Conservation (phyloP, 2,888 invertebrate genomes). For the Norana najaformis region DNA sequence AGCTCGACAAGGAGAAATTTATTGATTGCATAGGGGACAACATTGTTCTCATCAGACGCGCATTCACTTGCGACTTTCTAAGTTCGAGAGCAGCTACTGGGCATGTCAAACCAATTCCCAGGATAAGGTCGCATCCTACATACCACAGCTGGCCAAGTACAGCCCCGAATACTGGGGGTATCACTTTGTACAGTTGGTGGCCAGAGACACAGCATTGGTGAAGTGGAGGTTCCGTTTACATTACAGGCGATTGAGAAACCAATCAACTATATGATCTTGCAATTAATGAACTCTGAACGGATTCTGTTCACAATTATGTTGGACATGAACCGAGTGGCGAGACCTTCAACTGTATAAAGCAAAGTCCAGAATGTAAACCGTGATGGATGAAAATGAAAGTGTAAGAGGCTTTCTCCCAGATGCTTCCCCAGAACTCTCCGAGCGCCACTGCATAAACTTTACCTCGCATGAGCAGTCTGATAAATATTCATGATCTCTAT, state of each 20-base stretch:
- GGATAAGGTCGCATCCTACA: constrained; percentile 75
- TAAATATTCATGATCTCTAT: too few relatives aligned
- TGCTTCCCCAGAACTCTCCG: too few relatives aligned
- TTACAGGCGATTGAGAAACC: constrained; percentile 88
- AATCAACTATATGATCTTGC: constrained; percentile 92
- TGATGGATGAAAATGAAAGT: too few relatives aligned
- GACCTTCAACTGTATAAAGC: constrained; percentile 91
- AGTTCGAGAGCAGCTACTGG: constrained; percentile 92
- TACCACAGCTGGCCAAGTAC: constrained; percentile 88
- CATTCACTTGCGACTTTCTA: constrained; percentile 90
- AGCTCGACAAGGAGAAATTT: constrained; percentile 32
- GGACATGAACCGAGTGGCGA: constrained; percentile 96
- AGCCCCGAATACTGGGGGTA: constrained; percentile 89
- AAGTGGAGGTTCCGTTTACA: constrained; percentile 87
- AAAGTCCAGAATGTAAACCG: constrained; percentile 96
- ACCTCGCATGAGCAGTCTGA: too few relatives aligned
- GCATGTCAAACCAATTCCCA: constrained; percentile 68
- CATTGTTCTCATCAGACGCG: constrained; percentile 86
- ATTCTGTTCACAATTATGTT: constrained; percentile 87
- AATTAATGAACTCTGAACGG: constrained; percentile 83
- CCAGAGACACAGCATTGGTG: constrained; percentile 72
- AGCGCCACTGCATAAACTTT: too few relatives aligned
- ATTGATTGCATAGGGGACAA: constrained; percentile 62
- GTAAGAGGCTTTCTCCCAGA: too few relatives aligned
- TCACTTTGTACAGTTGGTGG: constrained; percentile 95